phyloP scores from a whole-genome alignment of 1,140 invertebrate species.

The Doryteuthis pealeii region DNA sequence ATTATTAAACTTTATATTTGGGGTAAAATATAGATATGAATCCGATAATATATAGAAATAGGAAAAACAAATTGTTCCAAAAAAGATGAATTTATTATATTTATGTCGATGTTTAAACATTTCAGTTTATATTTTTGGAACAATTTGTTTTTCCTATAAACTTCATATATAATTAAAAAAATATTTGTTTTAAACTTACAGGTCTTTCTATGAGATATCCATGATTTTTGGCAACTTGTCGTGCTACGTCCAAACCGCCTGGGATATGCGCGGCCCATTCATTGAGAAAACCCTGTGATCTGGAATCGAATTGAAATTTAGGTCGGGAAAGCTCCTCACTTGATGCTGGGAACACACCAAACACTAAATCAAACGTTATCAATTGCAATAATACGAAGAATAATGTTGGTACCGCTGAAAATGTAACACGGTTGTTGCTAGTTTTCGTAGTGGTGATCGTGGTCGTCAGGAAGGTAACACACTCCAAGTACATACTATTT shows the following conservation, averaged over 20 bases:
- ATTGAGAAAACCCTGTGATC: background rate
- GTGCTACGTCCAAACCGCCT: background rate
- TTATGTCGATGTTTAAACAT: no score
- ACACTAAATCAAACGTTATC: background rate
- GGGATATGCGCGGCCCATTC: background rate
- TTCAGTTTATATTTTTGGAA: no score
- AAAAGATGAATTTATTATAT: no score
- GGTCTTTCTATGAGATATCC: background rate
- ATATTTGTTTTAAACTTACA: background rate
- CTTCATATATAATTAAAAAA: no score
- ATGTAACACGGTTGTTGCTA: background rate
- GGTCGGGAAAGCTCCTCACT: background rate
- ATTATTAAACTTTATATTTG: no score
- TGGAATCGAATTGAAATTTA: background rate
- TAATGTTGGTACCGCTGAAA: background rate
- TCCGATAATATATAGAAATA: no score
- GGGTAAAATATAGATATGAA: no score
- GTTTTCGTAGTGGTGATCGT: background rate
- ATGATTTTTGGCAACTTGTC: background rate
- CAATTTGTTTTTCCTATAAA: no score
- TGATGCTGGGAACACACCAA: background rate
- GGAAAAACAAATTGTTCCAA: no score
- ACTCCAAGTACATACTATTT: no score
- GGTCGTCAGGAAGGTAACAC: no score
- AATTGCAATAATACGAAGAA: background rate